Conservation (phyloP, 1,140 invertebrate species). For the Aphis gossypii region DNA sequence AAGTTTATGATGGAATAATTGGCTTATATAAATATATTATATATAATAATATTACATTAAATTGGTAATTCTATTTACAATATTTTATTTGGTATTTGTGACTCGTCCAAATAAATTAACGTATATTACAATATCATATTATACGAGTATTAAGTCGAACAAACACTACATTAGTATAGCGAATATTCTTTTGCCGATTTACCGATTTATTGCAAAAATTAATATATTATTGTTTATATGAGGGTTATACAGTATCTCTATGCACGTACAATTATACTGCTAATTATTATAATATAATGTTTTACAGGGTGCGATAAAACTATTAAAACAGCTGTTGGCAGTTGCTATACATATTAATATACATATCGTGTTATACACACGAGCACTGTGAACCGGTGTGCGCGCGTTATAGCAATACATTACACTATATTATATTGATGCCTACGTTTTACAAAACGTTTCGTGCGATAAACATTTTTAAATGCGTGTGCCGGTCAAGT, state of each 20-base stretch:
- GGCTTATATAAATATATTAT: too few species aligned
- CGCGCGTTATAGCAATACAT: neutral
- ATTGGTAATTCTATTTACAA: neutral
- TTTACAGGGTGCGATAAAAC: neutral
- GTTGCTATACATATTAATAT: neutral
- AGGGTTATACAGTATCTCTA: neutral
- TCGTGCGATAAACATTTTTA: neutral
- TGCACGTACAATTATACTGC: too few species aligned
- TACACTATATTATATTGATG: neutral
- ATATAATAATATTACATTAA: neutral
- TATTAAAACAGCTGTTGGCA: neutral
- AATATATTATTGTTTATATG: too few species aligned
- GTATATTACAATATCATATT: too few species aligned
- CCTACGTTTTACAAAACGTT: neutral
- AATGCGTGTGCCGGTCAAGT: slow-evolving; percentile 4
- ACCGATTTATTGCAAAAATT: too few species aligned
- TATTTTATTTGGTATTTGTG: too few species aligned
- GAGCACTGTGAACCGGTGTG: neutral
- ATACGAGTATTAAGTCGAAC: too few species aligned
- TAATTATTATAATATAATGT: neutral
- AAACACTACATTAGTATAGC: too few species aligned
- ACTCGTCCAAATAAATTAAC: too few species aligned
- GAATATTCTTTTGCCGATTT: too few species aligned
- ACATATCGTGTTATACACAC: neutral
- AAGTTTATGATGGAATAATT: neutral